Percentiles rank a stretch among this genome's conserved stretches.
phyloP scores from a whole-genome alignment of 2,797 vertebrate genomes.

The Eleutherodactylus coqui region DNA sequence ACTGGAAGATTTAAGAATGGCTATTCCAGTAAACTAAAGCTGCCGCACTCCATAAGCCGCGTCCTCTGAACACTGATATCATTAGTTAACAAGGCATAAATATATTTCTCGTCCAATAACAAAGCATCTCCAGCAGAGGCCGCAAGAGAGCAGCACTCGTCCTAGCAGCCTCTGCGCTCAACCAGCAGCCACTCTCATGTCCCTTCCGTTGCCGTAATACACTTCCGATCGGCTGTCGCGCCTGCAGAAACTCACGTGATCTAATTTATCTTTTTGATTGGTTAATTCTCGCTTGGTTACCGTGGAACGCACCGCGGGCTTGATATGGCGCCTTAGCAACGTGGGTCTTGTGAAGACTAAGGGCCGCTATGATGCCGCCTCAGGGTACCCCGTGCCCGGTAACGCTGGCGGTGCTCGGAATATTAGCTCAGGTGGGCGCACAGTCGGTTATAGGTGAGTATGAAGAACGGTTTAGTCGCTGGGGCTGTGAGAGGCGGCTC shows the following conservation, averaged over 20 bases:
- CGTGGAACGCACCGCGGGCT: constrained; percentile 25
- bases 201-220: background rate
- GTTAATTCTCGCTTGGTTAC: constrained; percentile 30
- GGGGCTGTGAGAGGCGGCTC: too few species aligned
- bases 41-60: too few species aligned
- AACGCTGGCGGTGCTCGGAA: background rate
- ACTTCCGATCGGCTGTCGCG: background rate
- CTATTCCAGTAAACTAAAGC: too few species aligned
- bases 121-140: too few species aligned
- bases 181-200: too few species aligned
- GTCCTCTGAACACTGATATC: too few species aligned
- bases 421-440: background rate
- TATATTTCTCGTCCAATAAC: too few species aligned
- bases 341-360: background rate
- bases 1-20: too few species aligned
- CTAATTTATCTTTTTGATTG: background rate
- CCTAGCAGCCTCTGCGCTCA: too few species aligned
- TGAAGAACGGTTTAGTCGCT: background rate
- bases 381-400: background rate
- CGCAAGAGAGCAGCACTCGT: too few species aligned
- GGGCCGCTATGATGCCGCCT: background rate
- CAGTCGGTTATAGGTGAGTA: background rate
- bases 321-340: constrained; percentile 54
- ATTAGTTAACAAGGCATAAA: too few species aligned
- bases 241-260: background rate